Base-by-base conservation (phyloP, 2,797 vertebrate genomes). In the Phataginus tricuspis region DNA sequence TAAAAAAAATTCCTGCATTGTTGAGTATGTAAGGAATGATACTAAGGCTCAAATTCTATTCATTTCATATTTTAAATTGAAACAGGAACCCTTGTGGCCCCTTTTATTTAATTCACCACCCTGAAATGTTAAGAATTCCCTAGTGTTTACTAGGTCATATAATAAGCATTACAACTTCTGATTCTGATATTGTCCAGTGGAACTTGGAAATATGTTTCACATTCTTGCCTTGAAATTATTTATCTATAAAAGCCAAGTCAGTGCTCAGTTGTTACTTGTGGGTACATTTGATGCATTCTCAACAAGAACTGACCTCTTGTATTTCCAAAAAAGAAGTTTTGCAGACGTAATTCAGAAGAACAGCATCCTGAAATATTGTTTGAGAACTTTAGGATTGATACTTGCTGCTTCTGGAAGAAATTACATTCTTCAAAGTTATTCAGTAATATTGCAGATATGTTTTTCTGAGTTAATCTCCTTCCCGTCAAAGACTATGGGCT, bases 81-180 rank as follows among this genome's bases (percentile, higher is more conserved):
- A 83, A 31, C 3, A 64, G 34, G 61, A 91, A 94, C 4, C 0
- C 19, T 34, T 68, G 18, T 51, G 34, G n/a, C 18, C 16, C 4
- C 53, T 85, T 84, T 87, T 78, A 15, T 71, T 64, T 61, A 74
- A 87, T 86, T 93, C n/a, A 66, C 7, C n/a, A 86, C 34, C 37
- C 19, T 84, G 15, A 92, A 94, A 93, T 69, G 31, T 63, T 94
- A 96, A 94, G 82, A 61, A 80, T 90, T 91, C 15, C 55, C 4
- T 25, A 39, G 14, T 85, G 45, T 78, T 79, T 75, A 63, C 25
- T 45, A 31, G 25, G 57, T 59, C 12, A 29, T 13, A 19, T 12
- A 27, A 45, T 39, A 69, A 53, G 4, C 7, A 10, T 10, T 59
- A 5, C 10, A 84, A 72, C 10, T 84, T 83, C n/a, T 53, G 83